These are phyloP conservation scores for Linurgus olivaceus DNA, from an alignment of 2,797 vertebrate genomes.

Conservation along the genomic window DNA sequence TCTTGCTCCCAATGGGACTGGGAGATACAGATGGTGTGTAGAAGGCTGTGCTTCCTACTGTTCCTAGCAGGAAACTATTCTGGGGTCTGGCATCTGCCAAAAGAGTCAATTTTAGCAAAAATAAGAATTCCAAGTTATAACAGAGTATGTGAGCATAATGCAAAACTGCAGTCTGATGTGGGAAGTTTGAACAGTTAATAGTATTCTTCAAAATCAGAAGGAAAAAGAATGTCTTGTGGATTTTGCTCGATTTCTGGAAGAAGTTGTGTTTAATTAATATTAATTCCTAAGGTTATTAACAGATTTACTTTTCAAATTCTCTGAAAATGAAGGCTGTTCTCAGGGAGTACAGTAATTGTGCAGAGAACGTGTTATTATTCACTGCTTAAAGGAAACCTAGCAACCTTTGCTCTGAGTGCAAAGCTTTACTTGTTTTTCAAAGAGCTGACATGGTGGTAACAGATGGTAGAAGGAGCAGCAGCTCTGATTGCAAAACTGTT, in stretches of 20 bases:
- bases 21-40: neutral
- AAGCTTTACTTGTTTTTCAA: neutral
- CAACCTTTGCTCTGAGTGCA: conserved; percentile 46
- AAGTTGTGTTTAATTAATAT: neutral
- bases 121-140: neutral
- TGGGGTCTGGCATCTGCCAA: neutral
- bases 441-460: neutral
- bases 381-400: conserved; percentile 50
- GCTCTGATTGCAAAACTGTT: neutral
- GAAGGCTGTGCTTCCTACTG: neutral
- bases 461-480: conserved; percentile 13
- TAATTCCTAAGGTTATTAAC: conserved; percentile 48
- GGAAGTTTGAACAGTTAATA: neutral
- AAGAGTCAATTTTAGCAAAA: neutral
- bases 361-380: conserved; percentile 34
- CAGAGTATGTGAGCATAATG: neutral
- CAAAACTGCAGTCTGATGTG: neutral
- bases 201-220: neutral
- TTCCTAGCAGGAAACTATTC: neutral
- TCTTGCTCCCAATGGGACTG: neutral
- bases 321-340: conserved; percentile 35
- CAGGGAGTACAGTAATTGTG: conserved; percentile 28
- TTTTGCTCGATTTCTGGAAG: conserved; percentile 27
- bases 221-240: neutral
- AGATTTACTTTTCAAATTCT: conserved; percentile 54